A percentile compares a stretch with the other conserved stretches of the same genome.
Evolutionary conservation across 2,113 vertebrate genomes (phyloP).

Genomic region (Aptenodytes forsteri): DNA sequence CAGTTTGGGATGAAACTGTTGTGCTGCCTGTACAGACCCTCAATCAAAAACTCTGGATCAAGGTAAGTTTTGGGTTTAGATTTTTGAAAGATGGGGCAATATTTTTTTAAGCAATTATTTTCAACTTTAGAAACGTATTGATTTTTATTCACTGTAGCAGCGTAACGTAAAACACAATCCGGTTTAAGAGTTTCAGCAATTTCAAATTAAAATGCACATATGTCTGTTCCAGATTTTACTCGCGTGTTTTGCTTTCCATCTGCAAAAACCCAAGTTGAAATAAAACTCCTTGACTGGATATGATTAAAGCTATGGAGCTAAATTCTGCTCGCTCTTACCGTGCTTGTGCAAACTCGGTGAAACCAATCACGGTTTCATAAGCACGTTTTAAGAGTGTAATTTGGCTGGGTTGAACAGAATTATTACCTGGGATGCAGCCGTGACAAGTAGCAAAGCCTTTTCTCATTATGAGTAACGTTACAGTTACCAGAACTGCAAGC

Average conservation of each 20-base stretch:
- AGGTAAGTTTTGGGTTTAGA: slow-evolving; percentile 72
- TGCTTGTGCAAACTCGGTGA: slow-evolving; percentile 15
- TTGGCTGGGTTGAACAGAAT: slow-evolving; percentile 59
- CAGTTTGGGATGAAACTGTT: slow-evolving; percentile 92
- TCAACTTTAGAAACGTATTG: not conserved
- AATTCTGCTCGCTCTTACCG: not conserved
- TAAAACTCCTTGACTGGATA: slow-evolving; percentile 37
- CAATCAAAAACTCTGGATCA: slow-evolving; percentile 83
- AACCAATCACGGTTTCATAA: not conserved
- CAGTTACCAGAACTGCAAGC: slow-evolving; percentile 56
- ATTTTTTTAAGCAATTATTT: not conserved
- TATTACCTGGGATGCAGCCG: slow-evolving; percentile 45
- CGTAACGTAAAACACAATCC: not conserved
- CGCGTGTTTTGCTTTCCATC: not conserved
- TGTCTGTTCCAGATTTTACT: slow-evolving; percentile 29
- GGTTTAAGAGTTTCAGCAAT: not conserved
- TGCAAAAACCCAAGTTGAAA: slow-evolving; percentile 38
- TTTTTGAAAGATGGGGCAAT: not conserved
- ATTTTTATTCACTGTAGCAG: not conserved
- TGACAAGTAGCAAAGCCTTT: slow-evolving; percentile 50
- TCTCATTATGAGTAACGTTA: slow-evolving; percentile 56
- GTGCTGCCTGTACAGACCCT: slow-evolving; percentile 85
- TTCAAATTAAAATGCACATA: slow-evolving; percentile 10
- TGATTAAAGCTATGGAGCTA: slow-evolving; percentile 22
- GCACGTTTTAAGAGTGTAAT: slow-evolving; percentile 19